Base-by-base conservation (phyloP, 2,888 invertebrate genomes). In the Coecobrya sp. region DNA sequence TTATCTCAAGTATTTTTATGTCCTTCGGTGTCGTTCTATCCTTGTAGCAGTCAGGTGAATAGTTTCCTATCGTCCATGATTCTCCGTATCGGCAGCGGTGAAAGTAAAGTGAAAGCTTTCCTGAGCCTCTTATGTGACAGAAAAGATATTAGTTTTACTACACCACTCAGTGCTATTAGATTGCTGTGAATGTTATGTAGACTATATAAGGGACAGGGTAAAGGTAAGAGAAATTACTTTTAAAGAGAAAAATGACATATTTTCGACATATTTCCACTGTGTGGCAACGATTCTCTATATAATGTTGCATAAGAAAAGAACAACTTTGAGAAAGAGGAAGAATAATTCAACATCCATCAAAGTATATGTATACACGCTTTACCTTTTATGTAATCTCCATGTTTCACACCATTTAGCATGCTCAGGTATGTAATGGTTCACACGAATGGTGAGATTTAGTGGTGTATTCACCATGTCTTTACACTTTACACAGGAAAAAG, bases 111-210 rank as follows among this genome's bases (percentile, higher is more conserved):
- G 27, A 36, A 36, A 36, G 36, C 36, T 36, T 36, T 36, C 36
- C 36, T 4, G 7, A 36, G 36, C 36, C 36, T 36, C 62, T 65
- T 65, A 65, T 65, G 62, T 22, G 25, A 65, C 62, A 65, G 62
- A 65, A 65, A 65, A 13, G 62, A 19, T 65, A 65, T 65, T 65
- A 65, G 19, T 65, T 19, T n/a, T 62, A 62, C 22, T 62, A 62
- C 19, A 65, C 25, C 10, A 22, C 62, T 13, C 25, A 19, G 25
- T 65, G 25, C 19, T 65, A 65, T 25, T 65, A 27, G 25, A 65
- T 22, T 4, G 62, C 7, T 65, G 19, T 65, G 25, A 65, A 65
- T 25, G 22, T 22, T 65, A 65, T n/a, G n/a, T 36, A 36, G 36
- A 36, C 5, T 49, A 49, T 11, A 49, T 49, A 19, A 59, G 7